Percentiles rank a stretch among this genome's conserved stretches.
Conservation (phyloP, 2,113 vertebrate genomes). For the Epinephelus moara region DNA sequence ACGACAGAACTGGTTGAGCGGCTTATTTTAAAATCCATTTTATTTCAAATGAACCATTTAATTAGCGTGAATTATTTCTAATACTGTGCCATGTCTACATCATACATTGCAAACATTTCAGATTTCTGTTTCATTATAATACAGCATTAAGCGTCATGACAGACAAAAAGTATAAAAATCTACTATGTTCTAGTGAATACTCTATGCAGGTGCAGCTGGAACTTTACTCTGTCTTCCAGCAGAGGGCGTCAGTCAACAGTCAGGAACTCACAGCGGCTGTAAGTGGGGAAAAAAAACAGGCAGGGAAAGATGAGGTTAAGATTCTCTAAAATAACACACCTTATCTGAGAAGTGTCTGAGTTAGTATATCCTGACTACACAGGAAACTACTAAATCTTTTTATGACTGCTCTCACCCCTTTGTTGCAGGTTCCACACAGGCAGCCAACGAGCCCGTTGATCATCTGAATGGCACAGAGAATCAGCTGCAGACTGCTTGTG, state of each 20-base stretch:
- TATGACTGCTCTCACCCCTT: conserved; percentile 63
- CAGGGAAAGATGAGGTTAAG: background rate
- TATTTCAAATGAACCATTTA: conserved; percentile 10
- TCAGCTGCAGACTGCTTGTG: conserved; percentile 70
- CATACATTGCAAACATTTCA: background rate
- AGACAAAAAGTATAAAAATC: conserved; percentile 32
- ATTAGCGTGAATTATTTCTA: background rate
- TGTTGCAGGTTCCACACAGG: conserved; percentile 83
- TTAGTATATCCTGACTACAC: background rate
- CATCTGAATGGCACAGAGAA: conserved; percentile 83
- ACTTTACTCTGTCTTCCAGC: conserved; percentile 21
- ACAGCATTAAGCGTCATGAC: background rate
- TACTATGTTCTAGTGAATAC: background rate
- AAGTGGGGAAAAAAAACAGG: background rate
- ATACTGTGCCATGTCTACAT: background rate
- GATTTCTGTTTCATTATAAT: background rate
- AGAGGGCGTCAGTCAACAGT: conserved; percentile 20
- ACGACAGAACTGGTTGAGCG: background rate
- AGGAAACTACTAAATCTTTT: background rate
- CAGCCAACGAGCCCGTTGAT: conserved; percentile 86
- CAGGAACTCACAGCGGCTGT: conserved; percentile 50
- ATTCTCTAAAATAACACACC: background rate
- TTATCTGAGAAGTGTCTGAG: background rate
- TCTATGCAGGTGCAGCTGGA: background rate
- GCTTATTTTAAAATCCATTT: background rate